phyloP scores from a whole-genome alignment of 64 coral and sea anemone species.

The Montipora sp. region DNA sequence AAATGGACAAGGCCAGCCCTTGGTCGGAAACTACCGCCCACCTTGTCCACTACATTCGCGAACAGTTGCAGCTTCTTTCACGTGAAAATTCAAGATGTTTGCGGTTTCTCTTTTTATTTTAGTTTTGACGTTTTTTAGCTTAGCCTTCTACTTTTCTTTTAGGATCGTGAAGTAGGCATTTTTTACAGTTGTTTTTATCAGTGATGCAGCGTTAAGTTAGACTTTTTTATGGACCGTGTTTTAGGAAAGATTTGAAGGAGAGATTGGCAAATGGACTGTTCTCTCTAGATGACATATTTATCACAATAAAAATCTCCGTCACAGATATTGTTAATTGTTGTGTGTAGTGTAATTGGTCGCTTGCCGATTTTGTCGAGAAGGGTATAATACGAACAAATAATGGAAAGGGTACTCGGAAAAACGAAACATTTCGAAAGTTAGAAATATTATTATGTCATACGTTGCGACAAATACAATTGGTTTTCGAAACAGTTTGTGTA shows the following conservation, averaged over 20 bases:
- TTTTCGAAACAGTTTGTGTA: no score
- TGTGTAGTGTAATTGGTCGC: no score
- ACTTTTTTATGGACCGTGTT: not conserved
- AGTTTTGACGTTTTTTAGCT: not conserved
- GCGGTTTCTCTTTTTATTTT: not conserved
- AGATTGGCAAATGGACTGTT: slow-evolving; percentile 13
- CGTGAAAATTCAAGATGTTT: not conserved
- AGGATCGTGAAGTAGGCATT: no score
- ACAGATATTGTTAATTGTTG: no score
- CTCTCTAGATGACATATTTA: no score
- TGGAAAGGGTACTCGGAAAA: no score
- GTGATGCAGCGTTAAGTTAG: slow-evolving; percentile 32
- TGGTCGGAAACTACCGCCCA: slow-evolving; percentile 60
- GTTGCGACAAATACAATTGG: no score
- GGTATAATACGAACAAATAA: no score
- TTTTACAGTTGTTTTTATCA: not conserved
- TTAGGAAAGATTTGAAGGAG: slow-evolving; percentile 25
- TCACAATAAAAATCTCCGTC: no score
- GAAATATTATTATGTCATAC: no score
- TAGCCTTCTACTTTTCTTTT: not conserved
- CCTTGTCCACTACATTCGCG: slow-evolving; percentile 7
- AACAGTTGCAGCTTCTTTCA: slow-evolving; percentile 36
- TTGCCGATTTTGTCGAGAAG: no score
- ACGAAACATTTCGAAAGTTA: no score
- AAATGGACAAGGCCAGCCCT: not conserved